Evolutionary conservation across 2,113 vertebrate species (phyloP).

Genomic region (Oreotragus oreotragus): DNA sequence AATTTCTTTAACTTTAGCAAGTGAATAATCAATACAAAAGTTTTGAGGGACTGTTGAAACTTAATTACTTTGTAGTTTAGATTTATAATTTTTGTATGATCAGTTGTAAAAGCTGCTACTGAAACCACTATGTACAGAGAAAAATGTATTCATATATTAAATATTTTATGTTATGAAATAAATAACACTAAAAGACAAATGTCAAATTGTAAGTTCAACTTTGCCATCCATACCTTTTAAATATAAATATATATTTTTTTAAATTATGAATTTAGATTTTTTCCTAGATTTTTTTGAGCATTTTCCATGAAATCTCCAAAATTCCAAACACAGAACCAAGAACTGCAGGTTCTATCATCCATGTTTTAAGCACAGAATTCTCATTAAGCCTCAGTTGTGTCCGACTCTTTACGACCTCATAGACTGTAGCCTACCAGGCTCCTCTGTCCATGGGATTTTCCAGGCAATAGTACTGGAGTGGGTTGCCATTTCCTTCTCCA

Average conservation of each 20-base stretch:
- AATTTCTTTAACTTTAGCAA: not conserved
- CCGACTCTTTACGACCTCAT: too few species aligned
- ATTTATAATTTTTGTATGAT: not conserved
- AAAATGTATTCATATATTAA: constrained; percentile 75
- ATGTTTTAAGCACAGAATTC: constrained; percentile 4
- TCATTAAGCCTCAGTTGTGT: not conserved
- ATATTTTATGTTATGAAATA: constrained; percentile 81
- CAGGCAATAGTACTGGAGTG: too few species aligned
- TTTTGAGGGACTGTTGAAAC: not conserved
- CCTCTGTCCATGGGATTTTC: too few species aligned
- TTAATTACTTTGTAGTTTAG: not conserved
- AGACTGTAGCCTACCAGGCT: too few species aligned
- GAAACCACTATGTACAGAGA: constrained; percentile 57
- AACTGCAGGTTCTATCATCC: constrained; percentile 1
- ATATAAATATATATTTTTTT: constrained; percentile 79
- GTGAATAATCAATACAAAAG: not conserved
- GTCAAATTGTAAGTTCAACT: constrained; percentile 61
- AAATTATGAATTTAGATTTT: constrained; percentile 54
- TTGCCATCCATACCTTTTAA: constrained; percentile 57
- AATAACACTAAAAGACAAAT: constrained; percentile 82
- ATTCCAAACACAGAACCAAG: constrained; percentile 50
- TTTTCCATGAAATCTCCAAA: constrained; percentile 46
- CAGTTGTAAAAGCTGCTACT: constrained; percentile 53
- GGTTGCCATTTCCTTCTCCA: too few species aligned
- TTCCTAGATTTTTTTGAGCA: constrained; percentile 8